Evolutionary conservation across 2,888 invertebrate species (phyloP), one percentile per base, ranked within the genome.

Genomic region (Chrysolina americana): DNA sequence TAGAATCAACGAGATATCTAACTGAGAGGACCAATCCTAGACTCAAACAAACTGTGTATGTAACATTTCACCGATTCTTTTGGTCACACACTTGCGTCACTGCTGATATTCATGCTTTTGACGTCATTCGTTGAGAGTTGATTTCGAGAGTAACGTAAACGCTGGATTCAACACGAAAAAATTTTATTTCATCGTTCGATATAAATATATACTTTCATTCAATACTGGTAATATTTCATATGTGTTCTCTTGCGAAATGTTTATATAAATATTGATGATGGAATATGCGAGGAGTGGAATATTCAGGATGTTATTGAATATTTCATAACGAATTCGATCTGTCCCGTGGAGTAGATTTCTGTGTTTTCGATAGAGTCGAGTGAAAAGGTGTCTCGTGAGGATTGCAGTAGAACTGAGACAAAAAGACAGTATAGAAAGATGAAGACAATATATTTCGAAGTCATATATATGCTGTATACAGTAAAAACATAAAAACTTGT

Each of bases 161-260:
- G 53, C 13, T 19, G 53, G 5, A 23, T 19, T 21, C 21, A 13
- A 1, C 44, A 15, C 3, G 15, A 21, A 11, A 53, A 53, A 53
- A 53, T 21, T 13, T 21, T 5, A 53, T 53, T 21, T 53, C 15
- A 53, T 53, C 13, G 21, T 53, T 53, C 19, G 21, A 53, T 53
- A 23, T 53, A 53, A 53, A 53, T 53, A 53, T 19, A 53, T 19
- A 17, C 17, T 53, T 53, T 53, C 11, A 23, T 53, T 53, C 23
- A 21, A 13, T 23, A 19, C 53, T 23, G 1, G 53, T 13, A 10
- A 53, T 53, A 53, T 53, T 53, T 53, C 53, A 53, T 23, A 53
- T 11, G 19, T 13, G 19, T 21, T 15, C 53, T 21, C 53, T 53
- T 53, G 23, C 53, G 53, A 53, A 53, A 53, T 6, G 17, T 17